phyloP scores from a whole-genome alignment of 2,888 invertebrate genomes.

The Ophion ventricosus region DNA sequence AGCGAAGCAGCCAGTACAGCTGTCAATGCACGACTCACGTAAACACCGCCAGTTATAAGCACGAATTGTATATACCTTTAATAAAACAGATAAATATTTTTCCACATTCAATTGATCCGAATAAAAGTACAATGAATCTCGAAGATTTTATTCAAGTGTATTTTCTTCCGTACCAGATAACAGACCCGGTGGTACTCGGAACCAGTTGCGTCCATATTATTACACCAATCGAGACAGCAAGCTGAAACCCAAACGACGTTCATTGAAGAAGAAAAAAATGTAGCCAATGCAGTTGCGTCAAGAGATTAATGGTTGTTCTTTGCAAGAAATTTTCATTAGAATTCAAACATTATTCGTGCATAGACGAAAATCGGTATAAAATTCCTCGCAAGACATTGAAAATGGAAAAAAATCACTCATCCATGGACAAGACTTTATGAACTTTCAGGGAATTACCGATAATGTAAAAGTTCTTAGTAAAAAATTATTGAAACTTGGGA shows the following conservation, averaged over 20 bases:
- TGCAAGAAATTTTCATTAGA: slow-evolving; percentile 3
- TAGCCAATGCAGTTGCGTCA: too few relatives aligned
- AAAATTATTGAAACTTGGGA: not conserved
- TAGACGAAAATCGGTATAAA: too few relatives aligned
- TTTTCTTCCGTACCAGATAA: slow-evolving; percentile 74
- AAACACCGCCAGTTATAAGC: slow-evolving; percentile 90
- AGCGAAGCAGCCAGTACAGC: slow-evolving; percentile 92
- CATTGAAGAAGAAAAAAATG: not conserved
- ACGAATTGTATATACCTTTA: slow-evolving; percentile 89
- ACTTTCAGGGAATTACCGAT: too few relatives aligned
- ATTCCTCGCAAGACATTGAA: too few relatives aligned
- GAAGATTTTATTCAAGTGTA: not conserved
- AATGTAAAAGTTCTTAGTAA: not conserved
- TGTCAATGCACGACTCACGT: slow-evolving; percentile 94
- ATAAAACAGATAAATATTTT: slow-evolving; percentile 62
- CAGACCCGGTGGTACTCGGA: slow-evolving; percentile 68
- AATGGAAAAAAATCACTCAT: too few relatives aligned
- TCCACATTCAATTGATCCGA: not conserved
- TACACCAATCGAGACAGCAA: slow-evolving; percentile 76
- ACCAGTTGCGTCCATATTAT: slow-evolving; percentile 80
- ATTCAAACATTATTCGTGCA: too few relatives aligned
- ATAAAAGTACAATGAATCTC: slow-evolving; percentile 15
- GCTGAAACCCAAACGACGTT: slow-evolving; percentile 62
- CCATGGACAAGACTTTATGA: too few relatives aligned
- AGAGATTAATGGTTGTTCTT: too few relatives aligned